These are phyloP conservation scores for Drosophila guanche DNA, from an alignment of 1,140 invertebrate genomes.

Conservation along the genomic window DNA sequence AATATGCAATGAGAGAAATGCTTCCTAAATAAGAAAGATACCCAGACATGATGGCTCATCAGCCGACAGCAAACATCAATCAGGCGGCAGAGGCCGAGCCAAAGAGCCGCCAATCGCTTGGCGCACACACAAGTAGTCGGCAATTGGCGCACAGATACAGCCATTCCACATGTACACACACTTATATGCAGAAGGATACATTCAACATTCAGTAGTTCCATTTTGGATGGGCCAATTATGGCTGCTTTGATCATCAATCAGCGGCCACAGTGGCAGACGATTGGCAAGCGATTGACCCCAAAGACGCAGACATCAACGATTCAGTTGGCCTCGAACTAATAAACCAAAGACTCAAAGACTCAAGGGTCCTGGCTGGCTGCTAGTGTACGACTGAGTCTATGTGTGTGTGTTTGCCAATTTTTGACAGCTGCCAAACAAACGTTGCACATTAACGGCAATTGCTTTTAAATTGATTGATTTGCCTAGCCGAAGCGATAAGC, in stretches of 20 bases:
- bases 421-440: constrained; percentile 79
- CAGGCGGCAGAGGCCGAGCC: constrained; percentile 14
- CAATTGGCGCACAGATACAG: constrained; percentile 12
- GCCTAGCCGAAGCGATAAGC: constrained; percentile 63
- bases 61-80: constrained; percentile 55
- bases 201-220: constrained; percentile 27
- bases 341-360: constrained; percentile 43
- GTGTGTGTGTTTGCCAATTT: constrained; percentile 48
- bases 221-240: constrained; percentile 39
- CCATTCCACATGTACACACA: neutral
- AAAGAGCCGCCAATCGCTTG: constrained; percentile 35
- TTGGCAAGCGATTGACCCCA: constrained; percentile 50
- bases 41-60: constrained; percentile 41
- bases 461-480: constrained; percentile 81
- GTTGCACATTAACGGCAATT: constrained; percentile 81
- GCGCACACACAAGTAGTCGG: constrained; percentile 15
- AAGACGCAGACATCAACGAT: constrained; percentile 43
- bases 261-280: constrained; percentile 22
- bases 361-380: constrained; percentile 1
- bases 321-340: constrained; percentile 51
- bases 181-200: neutral
- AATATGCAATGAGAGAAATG: neutral
- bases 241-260: constrained; percentile 55
- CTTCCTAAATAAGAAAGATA: constrained; percentile 23
- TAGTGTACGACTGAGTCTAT: neutral